Evolutionary conservation across 2,888 invertebrate species (phyloP), one percentile per base, ranked within the genome.

Genomic region (Cremastobaeus sp.): DNA sequence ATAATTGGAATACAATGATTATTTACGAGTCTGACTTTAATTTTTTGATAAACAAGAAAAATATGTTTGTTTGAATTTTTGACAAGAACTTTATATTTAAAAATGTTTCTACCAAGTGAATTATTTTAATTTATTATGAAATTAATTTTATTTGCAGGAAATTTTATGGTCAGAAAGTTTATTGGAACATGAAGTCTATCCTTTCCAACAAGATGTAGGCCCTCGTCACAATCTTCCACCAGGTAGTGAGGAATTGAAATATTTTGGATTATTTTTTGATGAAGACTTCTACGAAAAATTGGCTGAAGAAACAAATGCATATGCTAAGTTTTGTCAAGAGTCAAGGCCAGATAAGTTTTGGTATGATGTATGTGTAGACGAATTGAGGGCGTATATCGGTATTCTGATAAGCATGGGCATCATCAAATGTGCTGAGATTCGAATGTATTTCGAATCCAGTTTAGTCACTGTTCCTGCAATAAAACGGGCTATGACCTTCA

Each of bases 351-450:
- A 35, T 17, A 9, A 28, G 0, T 30, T 28, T 1, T 60, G 39
- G 60, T 4, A 37, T 2, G 32, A 60, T 17, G 39, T 48, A 2
- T 20, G 12, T 50, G 12, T n/a, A 3, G 20, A 17, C 12, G 50
- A 60, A 60, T 48, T 60, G 20, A 48, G 35, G 50, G 60, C 48
- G 3, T 45, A 30, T 9, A 0, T 48, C 1, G 39, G 50, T 1
- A 60, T 60, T 39, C 39, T 60, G 14, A 60, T 60, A 11, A 18
- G 8, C 2, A 60, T 60, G 48, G 60, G 41, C 8, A 28, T 60
- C 0, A 34, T 60, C 0, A 30, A 60, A 12, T 41, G 48, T 34
- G 9, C 60, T 14, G 18, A 48, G 17, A 48, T 48, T 41, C 5
- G 18, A 14, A 41, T 43, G 41, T 62, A 62, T 50, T 62, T 62